Evolutionary conservation across 2,797 vertebrate genomes (phyloP), one percentile per base, ranked within the genome.

Genomic region (Silurus lanzhouensis): DNA sequence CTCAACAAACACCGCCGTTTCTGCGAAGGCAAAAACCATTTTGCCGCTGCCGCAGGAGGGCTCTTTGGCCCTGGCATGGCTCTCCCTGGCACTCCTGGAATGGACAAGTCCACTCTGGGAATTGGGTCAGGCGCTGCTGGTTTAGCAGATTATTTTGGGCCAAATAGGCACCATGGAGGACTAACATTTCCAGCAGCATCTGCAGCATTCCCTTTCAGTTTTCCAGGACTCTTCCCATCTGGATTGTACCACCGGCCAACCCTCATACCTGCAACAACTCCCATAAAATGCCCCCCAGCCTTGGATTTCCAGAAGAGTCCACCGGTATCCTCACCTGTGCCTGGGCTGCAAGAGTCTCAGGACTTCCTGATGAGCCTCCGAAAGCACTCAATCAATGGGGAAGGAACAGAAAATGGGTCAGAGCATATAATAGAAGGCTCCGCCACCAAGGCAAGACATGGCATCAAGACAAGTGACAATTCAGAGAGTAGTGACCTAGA

Each of bases 1-100:
- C 97, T 99, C 94, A 99, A 99, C 96, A 99, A 99, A 94, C 98
- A 99, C 93, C 97, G 98, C 90, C 97, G 98, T 92, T 99, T 99
- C 96, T 99, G 98, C 93, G 98, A 99, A 94, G 98, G 98, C 90
- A 99, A 99, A 94, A 99, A 99, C 93, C 98, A 99, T 96, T 99
- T 99, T 95, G 96, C 98, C 89, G 96, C 94, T 94, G 96, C 97
- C 86, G 96, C 94, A 38, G 98, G 98, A 93, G 98, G 98, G 88
- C 95, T 99, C 92, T 99, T 99, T 96, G 98, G 97, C 92, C 97
- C 97, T 94, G 96, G 97, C 91, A 97, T 99, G 96, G 96, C 97
- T 87, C 96, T 99, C 92, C 96, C 97, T 91, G 96, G 93, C 92
- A 77, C 83, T 15, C 96, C 97, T 82, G 96, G 95, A 91, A 95